Evolutionary conservation across 2,888 invertebrate species (phyloP).

Genomic region (Cantharis nigra): DNA sequence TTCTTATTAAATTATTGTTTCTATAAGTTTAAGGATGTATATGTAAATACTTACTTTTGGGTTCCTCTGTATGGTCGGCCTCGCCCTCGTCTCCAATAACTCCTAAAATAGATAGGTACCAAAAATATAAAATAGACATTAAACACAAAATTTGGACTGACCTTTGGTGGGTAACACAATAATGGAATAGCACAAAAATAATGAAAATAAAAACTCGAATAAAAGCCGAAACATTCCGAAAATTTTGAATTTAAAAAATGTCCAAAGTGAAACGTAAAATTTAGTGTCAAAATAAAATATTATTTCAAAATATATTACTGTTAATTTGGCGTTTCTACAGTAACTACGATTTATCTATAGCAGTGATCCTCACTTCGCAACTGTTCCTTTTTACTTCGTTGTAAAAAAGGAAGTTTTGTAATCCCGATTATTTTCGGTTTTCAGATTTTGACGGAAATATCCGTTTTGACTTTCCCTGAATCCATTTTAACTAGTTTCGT

Average conservation of each 20-base stretch:
- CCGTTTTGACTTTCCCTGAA: too few species aligned
- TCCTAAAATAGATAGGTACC: neutral
- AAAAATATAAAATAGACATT: neutral
- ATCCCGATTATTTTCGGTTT: too few species aligned
- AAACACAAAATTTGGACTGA: neutral
- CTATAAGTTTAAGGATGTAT: neutral
- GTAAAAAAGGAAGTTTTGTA: too few species aligned
- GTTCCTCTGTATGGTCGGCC: neutral
- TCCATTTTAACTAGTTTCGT: too few species aligned
- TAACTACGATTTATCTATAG: neutral
- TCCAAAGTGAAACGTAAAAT: neutral
- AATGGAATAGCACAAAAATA: slow-evolving; percentile 4
- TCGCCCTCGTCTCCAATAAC: neutral
- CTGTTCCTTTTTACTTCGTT: too few species aligned
- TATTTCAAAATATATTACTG: neutral
- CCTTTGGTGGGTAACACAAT: neutral
- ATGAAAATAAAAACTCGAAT: slow-evolving; percentile 2
- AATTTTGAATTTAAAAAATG: slow-evolving; percentile 5
- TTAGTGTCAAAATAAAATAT: slow-evolving; percentile 5
- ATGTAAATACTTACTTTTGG: neutral
- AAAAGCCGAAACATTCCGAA: slow-evolving; percentile 12
- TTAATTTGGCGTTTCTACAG: neutral
- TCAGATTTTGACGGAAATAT: too few species aligned
- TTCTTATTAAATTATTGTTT: neutral
- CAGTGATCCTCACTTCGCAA: too few species aligned